Base-by-base conservation (phyloP, 2,888 invertebrate genomes). In the Ptychoptera albimana region DNA sequence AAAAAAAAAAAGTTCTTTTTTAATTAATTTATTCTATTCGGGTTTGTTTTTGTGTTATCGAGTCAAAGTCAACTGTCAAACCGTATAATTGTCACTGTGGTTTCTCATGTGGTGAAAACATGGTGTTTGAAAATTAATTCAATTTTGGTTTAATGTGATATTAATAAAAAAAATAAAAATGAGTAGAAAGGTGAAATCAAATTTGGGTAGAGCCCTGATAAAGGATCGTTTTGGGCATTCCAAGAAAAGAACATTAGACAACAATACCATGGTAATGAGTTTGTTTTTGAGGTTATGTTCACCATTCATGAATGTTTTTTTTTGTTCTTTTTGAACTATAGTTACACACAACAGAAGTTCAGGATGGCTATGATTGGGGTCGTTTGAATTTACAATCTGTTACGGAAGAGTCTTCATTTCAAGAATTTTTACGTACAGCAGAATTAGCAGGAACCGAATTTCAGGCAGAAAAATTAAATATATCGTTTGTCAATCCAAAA, bases 401-500 rank as follows among this genome's bases (percentile, higher is more conserved):
- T 0, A 96, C 94, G 0, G 94, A 96, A 53, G 91, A 94, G 61
- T 88, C 83, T n/a, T 87, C 91, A 0, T 79, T 97, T 48, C 89
- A 96, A 68, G 97, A 96, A 57, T 97, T 98, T 61, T 69, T 98
- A 4, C 82, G 89, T 0, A 96, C 89, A 0, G 97, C 97, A 0
- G 85, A 94, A 63, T 67, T 98, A 46, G 94, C 96, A 1, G 88
- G 89, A 35, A 85, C 86, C 1, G 93, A 97, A 61, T 98, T 96
- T 60, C 81, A 83, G 57, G 82, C 87, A 3, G 92, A 93, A 60
- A 91, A 91, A 60, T 61, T 89, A 2, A 91, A 93, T 58, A 73
- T 91, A 7, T 80, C 74, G 49, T 79, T 85, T 59, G 73, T 86
- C 0, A 75, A 78, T 56, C 71, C 79, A 0, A 71, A 70, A 42